These are phyloP conservation scores for Melanotaenia nigrans DNA, from an alignment of 2,797 vertebrate genomes.

Conservation along the genomic window DNA sequence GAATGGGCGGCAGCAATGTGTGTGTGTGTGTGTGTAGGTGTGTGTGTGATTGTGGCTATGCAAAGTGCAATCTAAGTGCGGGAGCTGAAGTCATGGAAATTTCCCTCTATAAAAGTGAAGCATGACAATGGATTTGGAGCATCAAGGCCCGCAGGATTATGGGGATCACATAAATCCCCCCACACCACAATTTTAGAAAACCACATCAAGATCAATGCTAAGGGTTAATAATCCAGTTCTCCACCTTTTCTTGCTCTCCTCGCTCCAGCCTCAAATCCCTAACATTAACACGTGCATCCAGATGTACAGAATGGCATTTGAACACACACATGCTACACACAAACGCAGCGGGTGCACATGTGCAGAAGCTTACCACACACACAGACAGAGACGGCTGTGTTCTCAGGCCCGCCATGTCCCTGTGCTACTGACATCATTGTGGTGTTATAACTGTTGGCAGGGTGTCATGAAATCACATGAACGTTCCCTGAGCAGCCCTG, in stretches of 20 bases:
- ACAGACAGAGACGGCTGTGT: conserved; percentile 42
- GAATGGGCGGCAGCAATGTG: conserved; percentile 68
- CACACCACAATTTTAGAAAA: conserved; percentile 71
- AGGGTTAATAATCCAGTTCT: conserved; percentile 82
- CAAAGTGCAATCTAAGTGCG: conserved; percentile 73
- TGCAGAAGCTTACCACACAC: conserved; percentile 18
- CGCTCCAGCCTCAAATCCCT: conserved; percentile 67
- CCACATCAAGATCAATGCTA: conserved; percentile 79
- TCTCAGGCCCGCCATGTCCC: conserved; percentile 62
- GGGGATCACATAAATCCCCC: conserved; percentile 78
- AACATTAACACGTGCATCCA: conserved; percentile 62
- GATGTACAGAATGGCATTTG: conserved; percentile 41
- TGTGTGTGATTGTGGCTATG: conserved; percentile 64
- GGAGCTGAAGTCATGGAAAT: conserved; percentile 83
- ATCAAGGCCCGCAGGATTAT: conserved; percentile 80
- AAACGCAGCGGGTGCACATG: conserved; percentile 24
- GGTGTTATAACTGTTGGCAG: conserved; percentile 81
- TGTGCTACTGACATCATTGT: conserved; percentile 79
- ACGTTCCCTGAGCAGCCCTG: background rate
- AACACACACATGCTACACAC: conserved; percentile 21
- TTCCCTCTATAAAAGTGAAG: conserved; percentile 79
- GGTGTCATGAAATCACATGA: conserved; percentile 61
- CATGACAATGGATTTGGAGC: conserved; percentile 84
- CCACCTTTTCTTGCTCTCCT: conserved; percentile 63
- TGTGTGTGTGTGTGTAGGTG: conserved; percentile 20